Evolutionary conservation across 2,797 vertebrate genomes (phyloP).

Genomic region (Hylomyscus alleni): DNA sequence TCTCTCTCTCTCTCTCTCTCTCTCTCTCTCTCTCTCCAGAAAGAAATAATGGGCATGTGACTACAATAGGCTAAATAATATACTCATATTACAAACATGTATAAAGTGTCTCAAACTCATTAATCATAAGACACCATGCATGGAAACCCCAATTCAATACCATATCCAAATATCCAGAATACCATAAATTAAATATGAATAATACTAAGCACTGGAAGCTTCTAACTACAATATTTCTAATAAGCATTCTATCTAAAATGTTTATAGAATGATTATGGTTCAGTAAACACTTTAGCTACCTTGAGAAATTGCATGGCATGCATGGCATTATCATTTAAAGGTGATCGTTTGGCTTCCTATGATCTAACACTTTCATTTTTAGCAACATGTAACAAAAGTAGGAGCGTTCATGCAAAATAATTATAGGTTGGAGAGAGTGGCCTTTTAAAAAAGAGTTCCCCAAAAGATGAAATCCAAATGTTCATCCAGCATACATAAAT

Average conservation of each 20-base stretch:
- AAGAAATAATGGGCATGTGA: constrained; percentile 13
- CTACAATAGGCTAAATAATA: neutral
- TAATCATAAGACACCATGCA: constrained; percentile 12
- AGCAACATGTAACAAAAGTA: neutral
- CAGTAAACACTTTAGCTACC: neutral
- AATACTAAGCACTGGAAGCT: neutral
- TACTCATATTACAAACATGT: neutral
- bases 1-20: no score
- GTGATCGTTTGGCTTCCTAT: neutral
- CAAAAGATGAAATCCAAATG: neutral
- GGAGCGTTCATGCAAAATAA: neutral
- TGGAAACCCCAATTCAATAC: neutral
- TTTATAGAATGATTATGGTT: neutral
- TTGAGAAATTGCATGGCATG: neutral
- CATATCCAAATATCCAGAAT: neutral
- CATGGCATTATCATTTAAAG: constrained; percentile 5
- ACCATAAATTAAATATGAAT: constrained; percentile 25
- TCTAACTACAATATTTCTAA: neutral
- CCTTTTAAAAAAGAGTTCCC: neutral
- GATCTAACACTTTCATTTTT: neutral
- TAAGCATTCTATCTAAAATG: neutral
- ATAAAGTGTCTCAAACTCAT: neutral
- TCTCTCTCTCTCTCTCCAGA: neutral
- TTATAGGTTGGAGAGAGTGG: neutral
- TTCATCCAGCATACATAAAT: neutral